These are phyloP conservation scores for Apamea anceps DNA, from an alignment of 2,888 invertebrate species.

Conservation along the genomic window DNA sequence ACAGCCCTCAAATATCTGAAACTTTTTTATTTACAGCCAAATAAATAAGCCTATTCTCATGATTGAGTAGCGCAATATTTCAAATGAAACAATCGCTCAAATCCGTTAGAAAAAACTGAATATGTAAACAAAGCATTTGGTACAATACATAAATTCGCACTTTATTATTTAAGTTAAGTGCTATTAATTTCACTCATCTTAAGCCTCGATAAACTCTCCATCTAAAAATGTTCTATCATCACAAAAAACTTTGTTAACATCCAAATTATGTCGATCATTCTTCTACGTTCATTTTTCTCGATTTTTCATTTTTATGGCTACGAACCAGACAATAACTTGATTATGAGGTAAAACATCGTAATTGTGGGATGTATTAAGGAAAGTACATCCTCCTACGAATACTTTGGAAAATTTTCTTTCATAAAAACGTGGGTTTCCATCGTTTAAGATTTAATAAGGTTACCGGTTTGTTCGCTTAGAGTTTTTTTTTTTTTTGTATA, in stretches of 20 bases:
- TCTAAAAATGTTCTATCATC: conserved; percentile 47
- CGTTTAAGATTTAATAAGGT: conserved; percentile 60
- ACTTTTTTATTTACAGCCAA: background rate
- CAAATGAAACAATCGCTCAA: background rate
- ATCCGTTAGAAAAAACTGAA: background rate
- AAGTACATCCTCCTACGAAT: conserved; percentile 29
- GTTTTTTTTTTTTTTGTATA: conserved; percentile 10
- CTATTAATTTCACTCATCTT: conserved; percentile 24
- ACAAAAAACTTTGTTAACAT: conserved; percentile 52
- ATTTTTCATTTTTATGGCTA: conserved; percentile 59
- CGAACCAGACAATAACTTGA: conserved; percentile 61
- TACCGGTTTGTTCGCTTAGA: conserved; percentile 38
- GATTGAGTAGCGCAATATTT: background rate
- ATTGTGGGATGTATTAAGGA: conserved; percentile 48
- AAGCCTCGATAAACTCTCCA: conserved; percentile 33
- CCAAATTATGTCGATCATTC: conserved; percentile 50
- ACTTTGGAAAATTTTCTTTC: conserved; percentile 46
- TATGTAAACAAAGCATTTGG: conserved; percentile 28
- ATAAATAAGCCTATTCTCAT: background rate
- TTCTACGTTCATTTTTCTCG: conserved; percentile 29
- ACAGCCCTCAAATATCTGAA: background rate
- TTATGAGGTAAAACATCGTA: conserved; percentile 56
- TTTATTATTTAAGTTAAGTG: conserved; percentile 29
- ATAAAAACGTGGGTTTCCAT: conserved; percentile 53
- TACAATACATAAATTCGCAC: conserved; percentile 27